A percentile compares a stretch with the other conserved stretches of the same genome.
Conservation (phyloP, 2,888 invertebrate species). For the Choreutis nemorana region DNA sequence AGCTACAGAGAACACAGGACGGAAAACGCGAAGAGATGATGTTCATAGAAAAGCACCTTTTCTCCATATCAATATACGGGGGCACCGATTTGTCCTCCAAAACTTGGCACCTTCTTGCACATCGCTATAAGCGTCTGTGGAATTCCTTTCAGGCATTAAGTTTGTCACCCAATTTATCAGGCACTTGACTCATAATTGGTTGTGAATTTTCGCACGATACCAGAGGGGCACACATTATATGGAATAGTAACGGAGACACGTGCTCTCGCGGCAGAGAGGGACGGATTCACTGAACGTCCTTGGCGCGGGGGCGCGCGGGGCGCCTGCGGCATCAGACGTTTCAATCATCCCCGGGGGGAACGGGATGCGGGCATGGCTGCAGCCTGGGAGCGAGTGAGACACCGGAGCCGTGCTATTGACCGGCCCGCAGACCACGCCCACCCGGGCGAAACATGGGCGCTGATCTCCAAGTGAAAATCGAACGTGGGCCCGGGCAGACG, state of each 20-base stretch:
- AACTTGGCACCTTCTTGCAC: constrained; percentile 36
- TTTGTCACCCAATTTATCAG: constrained; percentile 55
- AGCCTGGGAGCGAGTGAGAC: constrained; percentile 34
- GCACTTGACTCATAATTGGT: constrained; percentile 63
- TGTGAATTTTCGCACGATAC: constrained; percentile 62
- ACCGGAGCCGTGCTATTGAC: constrained; percentile 60
- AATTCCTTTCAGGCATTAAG: constrained; percentile 55
- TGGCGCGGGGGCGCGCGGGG: constrained; percentile 62
- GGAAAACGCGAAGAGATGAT: constrained; percentile 52
- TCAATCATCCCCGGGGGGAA: constrained; percentile 62
- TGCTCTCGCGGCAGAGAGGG: constrained; percentile 65
- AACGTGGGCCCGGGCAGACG: constrained; percentile 63
- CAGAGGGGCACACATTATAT: constrained; percentile 62
- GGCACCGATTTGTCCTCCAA: constrained; percentile 48
- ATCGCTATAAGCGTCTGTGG: constrained; percentile 45
- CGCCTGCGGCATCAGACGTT: constrained; percentile 67
- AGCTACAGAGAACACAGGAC: constrained; percentile 49
- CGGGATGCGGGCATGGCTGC: constrained; percentile 26
- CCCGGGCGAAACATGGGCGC: constrained; percentile 59
- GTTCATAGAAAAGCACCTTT: constrained; percentile 43
- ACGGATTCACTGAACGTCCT: constrained; percentile 68
- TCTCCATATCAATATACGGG: constrained; percentile 59
- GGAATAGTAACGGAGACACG: constrained; percentile 63
- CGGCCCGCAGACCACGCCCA: constrained; percentile 63
- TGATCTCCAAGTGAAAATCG: constrained; percentile 64